Evolutionary conservation across 1,140 invertebrate genomes (phyloP), one percentile per base, ranked within the genome.

Genomic region (Sitophilus oryzae): DNA sequence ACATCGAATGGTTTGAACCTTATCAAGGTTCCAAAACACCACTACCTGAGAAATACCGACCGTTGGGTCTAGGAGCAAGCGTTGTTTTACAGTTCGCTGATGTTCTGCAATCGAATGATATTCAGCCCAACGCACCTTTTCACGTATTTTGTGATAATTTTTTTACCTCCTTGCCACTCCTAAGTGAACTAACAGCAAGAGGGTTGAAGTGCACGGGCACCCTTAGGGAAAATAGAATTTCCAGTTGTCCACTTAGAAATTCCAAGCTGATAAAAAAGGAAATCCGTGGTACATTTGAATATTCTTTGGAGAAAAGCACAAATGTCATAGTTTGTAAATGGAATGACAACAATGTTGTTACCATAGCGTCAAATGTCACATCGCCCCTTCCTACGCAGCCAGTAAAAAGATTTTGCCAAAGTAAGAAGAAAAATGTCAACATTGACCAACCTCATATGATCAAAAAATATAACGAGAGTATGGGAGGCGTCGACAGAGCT

Each of bases 271-370:
- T 46, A 3, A 46, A 46, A 16, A 46, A 46, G 34, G 8, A 23
- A 4, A 25, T 3, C 23, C 3, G 21, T 15, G 44, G 44, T 30
- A 46, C 8, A n/a, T 46, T 9, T 30, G 21, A 30, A 30, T 46
- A 46, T 18, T 5, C 5, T 6, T 25, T 46, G n/a, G 44, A 19
- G 22, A 5, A 6, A 10, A 34, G 3, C 15, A 16, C 23, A 25
- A 46, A 46, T 34, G 19, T 46, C 6, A 6, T 46, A 25, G 34
- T 58, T 1, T 61, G 56, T 25, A 61, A 58, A 23, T 61, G 59
- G 55, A 54, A 61, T 41, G 56, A 60, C 22, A 60, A 60, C 42
- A 60, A 37, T 23, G 40, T 57, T 5, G 58, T 60, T 8, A 58
- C 35, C n/a, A n/a, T n/a, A n/a, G n/a, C n/a, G n/a, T n/a, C n/a